Conservation (phyloP, 2,113 vertebrate genomes). For the Syngnathoides biaculeatus region DNA sequence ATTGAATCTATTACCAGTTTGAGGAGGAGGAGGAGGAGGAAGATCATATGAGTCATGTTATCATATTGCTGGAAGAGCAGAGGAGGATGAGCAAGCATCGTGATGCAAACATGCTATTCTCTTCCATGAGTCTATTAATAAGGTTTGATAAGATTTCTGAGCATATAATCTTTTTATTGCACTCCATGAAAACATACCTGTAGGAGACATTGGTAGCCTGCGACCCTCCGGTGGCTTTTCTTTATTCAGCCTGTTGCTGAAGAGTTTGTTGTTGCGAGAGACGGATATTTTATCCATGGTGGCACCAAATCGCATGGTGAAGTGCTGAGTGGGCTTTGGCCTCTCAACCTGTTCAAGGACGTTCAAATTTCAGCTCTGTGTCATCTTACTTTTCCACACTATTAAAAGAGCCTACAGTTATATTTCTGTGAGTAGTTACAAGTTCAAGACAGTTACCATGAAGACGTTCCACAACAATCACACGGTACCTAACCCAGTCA, state of each 20-base stretch:
- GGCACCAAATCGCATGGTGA: constrained; percentile 65
- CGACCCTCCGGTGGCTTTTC: constrained; percentile 64
- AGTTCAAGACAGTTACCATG: not conserved
- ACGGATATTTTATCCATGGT: constrained; percentile 69
- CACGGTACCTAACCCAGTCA: not conserved
- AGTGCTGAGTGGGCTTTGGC: constrained; percentile 54
- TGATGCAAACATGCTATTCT: constrained; percentile 32
- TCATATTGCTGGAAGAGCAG: constrained; percentile 22
- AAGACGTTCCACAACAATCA: not conserved
- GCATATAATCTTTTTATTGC: not conserved
- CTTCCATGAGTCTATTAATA: constrained; percentile 6
- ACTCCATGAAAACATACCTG: constrained; percentile 67
- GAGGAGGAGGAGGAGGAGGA: constrained; percentile 42
- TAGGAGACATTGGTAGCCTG: constrained; percentile 81
- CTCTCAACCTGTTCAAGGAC: constrained; percentile 74
- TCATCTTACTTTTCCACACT: not conserved
- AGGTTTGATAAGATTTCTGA: not conserved
- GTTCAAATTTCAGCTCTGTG: constrained; percentile 2
- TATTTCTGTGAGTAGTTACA: not conserved
- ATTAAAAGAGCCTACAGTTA: not conserved
- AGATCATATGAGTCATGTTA: constrained; percentile 37
- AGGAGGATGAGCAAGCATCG: constrained; percentile 25
- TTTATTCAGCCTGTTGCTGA: constrained; percentile 72
- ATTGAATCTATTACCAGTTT: constrained; percentile 78
- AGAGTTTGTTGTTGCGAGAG: constrained; percentile 59